Base-by-base conservation (phyloP, 2,113 vertebrate species). In the Clarias macrocephalus region DNA sequence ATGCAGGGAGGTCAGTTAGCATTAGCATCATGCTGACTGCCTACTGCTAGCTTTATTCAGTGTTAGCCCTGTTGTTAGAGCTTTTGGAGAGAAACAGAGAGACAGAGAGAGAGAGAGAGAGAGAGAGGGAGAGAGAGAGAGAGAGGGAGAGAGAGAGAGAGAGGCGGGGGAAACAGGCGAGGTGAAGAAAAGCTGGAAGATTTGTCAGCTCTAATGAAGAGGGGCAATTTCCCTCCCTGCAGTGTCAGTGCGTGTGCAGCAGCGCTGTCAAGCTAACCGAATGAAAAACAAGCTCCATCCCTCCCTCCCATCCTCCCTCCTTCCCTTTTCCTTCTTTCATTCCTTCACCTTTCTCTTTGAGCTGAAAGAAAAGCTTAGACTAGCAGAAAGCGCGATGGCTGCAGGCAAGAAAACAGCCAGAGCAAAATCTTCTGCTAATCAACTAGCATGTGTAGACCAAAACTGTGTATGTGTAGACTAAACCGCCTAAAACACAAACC, bases 121-220 rank as follows among this genome's bases (percentile, higher is more conserved):
- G 54, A n/a, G 52, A 42, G 66, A 59, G 52, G 25, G 18, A 37
- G 42, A 65, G 37, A 92, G 89, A 28, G 48, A 19, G 3, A 37
- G 12, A 65, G 9, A 10, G 33, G 2, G 91, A 92, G 54, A n/a
- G 52, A 42, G 66, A 59, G 52, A 37, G 18, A 37, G 15, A 4
- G 19, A 60, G 30, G 37, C 15, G 70, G 19, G 54, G 19, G 54
- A 48, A 9, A 28, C 5, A 56, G 8, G 52, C 52, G 56, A 75
- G 84, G 56, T 25, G 54, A 73, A 76, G 83, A 42, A 42, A 48
- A 86, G 86, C 62, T 89, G 91, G 83, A 18, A 73, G 77, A 84
- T 86, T 66, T 87, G 91, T 91, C 87, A 88, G 83, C 83, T 84
- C 86, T 92, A 91, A 91, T 92, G 88, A 91, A 91, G 89, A 90